Base-by-base conservation (phyloP, 1,140 invertebrate species). In the Scaptomyza graminum region DNA sequence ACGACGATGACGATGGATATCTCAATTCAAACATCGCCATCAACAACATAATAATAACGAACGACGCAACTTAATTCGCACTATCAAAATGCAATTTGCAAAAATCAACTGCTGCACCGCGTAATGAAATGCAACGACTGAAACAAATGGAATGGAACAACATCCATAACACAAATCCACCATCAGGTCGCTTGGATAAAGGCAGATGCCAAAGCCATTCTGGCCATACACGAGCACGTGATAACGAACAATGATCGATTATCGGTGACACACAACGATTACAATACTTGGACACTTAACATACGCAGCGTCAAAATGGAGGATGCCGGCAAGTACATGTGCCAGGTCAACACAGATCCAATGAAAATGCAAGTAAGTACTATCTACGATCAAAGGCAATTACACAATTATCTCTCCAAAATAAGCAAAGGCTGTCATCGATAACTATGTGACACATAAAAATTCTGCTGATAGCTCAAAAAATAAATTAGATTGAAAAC, bases 281-380 rank as follows among this genome's bases (percentile, higher is more conserved):
- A 94, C 93, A 95, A 96, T 84, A 97, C 96, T 74, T 97, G 97
- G 97, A 97, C 96, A 44, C 93, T 98, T 55, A 96, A 95, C 91
- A 97, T 98, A 80, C 94, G 95, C 71, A 94, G 94, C 72, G 96
- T 97, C 43, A 95, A 95, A 82, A 93, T 96, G 78, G 95, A 96
- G 82, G 97, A 98, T 93, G 93, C 96, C 44, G 97, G 97, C 68
- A 94, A 95, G 82, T 97, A 97, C 90, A 98, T 97, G 96, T 98
- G 97, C 93, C 97, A 98, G 94, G 95, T 98, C 82, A 97, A 98
- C 92, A 97, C 97, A 66, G 95, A 98, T 92, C 97, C 97, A 12
- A 97, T 98, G 96, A 97, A 97, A 92, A 96, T 95, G 93, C 96
- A 97, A 94, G 96, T 97, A 91, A 94, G 90, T 79, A 63, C 39